A percentile compares a stretch with the other conserved stretches of the same genome.
Conservation (phyloP, 1,140 invertebrate species). For the Macrobrachium rosenbergii region DNA sequence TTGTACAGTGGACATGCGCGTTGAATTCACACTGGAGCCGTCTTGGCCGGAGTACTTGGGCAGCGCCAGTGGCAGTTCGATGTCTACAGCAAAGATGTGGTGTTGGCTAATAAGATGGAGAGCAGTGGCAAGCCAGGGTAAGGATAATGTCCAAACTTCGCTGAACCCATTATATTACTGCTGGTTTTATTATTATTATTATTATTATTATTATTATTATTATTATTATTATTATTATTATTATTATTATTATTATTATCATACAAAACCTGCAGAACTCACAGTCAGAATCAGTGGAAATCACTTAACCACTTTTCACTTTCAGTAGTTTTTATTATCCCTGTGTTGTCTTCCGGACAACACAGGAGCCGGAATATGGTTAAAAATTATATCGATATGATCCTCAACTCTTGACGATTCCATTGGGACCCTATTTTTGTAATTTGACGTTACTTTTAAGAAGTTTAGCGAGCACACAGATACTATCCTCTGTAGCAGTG, state of each 20-base stretch:
- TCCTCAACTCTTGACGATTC: too few species aligned
- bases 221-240: neutral
- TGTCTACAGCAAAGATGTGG: conserved; percentile 97
- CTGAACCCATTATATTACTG: neutral
- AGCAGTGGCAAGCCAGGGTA: conserved; percentile 95
- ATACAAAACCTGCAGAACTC: neutral
- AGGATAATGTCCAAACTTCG: neutral
- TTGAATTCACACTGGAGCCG: conserved; percentile 96
- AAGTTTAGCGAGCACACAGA: too few species aligned
- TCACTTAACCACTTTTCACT: too few species aligned
- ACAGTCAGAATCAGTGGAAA: too few species aligned
- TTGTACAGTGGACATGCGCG: conserved; percentile 97
- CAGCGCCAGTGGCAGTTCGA: conserved; percentile 99
- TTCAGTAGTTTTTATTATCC: too few species aligned
- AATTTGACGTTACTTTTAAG: too few species aligned
- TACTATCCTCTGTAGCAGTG: too few species aligned
- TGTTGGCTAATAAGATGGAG: conserved; percentile 99
- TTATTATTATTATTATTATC: neutral
- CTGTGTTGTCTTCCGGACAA: too few species aligned
- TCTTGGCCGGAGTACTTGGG: conserved; percentile 95
- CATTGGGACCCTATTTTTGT: too few species aligned
- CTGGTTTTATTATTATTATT: neutral
- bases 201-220: neutral
- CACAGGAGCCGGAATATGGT: too few species aligned
- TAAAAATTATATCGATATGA: too few species aligned